phyloP scores from a whole-genome alignment of 2,888 invertebrate genomes.

The Camptogramma bilineatum region DNA sequence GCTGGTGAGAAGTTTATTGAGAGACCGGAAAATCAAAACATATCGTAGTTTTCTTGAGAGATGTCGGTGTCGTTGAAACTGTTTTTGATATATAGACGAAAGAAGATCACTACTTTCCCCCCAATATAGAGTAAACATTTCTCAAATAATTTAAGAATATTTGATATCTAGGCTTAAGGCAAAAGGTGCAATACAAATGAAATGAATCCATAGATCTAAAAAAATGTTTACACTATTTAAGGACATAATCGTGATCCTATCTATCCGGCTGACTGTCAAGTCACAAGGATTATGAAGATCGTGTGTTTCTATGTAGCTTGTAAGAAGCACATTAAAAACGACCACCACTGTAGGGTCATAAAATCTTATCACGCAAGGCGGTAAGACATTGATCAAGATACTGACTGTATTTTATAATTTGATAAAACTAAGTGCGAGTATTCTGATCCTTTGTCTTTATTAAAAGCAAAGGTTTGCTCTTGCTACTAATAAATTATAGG shows the following conservation, averaged over 20 bases:
- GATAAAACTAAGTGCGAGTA: neutral
- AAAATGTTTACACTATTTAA: neutral
- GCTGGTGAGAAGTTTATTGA: neutral
- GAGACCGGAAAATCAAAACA: neutral
- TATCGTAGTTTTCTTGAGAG: too few relatives aligned
- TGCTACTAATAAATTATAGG: slow-evolving; percentile 1
- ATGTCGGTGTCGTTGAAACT: too few relatives aligned
- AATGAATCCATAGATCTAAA: neutral
- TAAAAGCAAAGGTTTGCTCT: slow-evolving; percentile 20
- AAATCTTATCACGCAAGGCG: neutral
- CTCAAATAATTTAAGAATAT: too few relatives aligned
- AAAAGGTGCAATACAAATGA: too few relatives aligned
- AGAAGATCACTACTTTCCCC: too few relatives aligned
- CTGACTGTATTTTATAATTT: slow-evolving; percentile 2
- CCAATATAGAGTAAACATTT: too few relatives aligned
- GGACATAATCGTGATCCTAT: neutral
- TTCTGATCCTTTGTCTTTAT: slow-evolving; percentile 12
- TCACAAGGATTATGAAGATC: too few relatives aligned
- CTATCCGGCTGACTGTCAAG: too few relatives aligned
- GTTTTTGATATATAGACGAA: too few relatives aligned
- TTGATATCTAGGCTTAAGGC: too few relatives aligned
- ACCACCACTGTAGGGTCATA: neutral
- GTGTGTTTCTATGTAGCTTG: too few relatives aligned
- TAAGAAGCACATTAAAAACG: neutral
- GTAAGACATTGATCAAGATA: neutral